Conservation (phyloP, 2,888 invertebrate species). For the Girardia tigrina region DNA sequence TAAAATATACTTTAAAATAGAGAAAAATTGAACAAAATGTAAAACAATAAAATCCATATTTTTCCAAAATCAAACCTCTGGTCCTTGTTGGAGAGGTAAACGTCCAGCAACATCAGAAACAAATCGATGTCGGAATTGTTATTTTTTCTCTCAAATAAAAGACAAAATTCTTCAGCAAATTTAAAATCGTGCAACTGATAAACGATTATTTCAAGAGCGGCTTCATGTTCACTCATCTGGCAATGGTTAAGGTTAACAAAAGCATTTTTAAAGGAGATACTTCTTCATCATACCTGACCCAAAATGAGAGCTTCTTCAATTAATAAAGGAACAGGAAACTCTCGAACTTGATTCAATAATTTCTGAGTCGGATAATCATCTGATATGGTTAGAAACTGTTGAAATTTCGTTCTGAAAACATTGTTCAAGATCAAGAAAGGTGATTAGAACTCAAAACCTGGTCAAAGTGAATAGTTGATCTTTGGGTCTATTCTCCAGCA, state of each 20-base stretch:
- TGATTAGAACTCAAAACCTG: neutral
- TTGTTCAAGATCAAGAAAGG: no score
- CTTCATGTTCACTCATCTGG: neutral
- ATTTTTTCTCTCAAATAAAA: neutral
- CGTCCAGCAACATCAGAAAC: neutral
- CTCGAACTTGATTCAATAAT: neutral
- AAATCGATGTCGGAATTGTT: neutral
- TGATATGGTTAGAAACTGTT: neutral
- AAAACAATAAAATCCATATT: no score
- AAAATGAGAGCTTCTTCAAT: neutral
- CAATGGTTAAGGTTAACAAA: neutral
- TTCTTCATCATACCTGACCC: neutral
- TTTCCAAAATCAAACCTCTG: neutral
- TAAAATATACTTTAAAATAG: no score
- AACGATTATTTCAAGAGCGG: neutral
- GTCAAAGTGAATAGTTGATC: neutral
- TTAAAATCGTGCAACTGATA: neutral
- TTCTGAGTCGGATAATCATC: constrained; percentile 17
- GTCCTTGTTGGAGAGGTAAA: neutral
- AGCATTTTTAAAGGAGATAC: neutral
- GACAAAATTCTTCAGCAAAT: neutral
- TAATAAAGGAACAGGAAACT: neutral
- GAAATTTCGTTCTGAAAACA: neutral
- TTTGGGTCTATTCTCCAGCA: neutral
- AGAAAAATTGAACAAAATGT: no score